Evolutionary conservation across 2,888 invertebrate genomes (phyloP), one percentile per base, ranked within the genome.

Genomic region (Polymixis flavicincta): DNA sequence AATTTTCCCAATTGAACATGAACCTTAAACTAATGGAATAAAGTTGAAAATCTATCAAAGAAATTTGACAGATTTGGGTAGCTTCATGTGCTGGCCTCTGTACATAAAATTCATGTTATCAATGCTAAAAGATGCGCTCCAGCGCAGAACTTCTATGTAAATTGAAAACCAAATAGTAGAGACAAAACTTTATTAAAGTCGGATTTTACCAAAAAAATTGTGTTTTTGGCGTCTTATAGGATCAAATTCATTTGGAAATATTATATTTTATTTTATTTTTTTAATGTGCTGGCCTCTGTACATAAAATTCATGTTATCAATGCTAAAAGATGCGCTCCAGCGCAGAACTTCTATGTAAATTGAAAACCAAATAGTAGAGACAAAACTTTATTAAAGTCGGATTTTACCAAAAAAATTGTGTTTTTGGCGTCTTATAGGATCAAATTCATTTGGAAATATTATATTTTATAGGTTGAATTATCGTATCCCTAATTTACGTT

Each of bases 151-250:
- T n/a, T 48, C 17, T 22, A 71, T n/a, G 6, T 14, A 25, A 70
- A 76, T 63, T 71, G 9, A 42, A 80, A 76, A 50, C 3, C 17
- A 63, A 63, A 55, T 32, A 17, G 37, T 22, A 14, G 5, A 17
- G 14, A 7, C 25, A 45, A 45, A 45, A 19, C 19, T 64, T 61
- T 76, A 80, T 55, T 73, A 22, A 60, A 50, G 5, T 22, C 2
- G 6, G 22, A 11, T 28, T 19, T n/a, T 5, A 48, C 13, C 14
- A 45, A 71, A n/a, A 22, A 37, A 17, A 11, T 17, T n/a, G 0
- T 19, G 3, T 37, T 48, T 42, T 28, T 9, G 19, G 4, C 11
- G 13, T 32, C 37, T 2, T 6, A n/a, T 9, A 32, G 5, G 11
- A 0, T 5, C 2, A 22, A 50, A 42, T 1, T 37, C 5, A 37